A percentile compares a stretch with the other conserved stretches of the same genome.
phyloP scores from a whole-genome alignment of 92 coral and sea anemone species.

The Isaurus tuberculatus region DNA sequence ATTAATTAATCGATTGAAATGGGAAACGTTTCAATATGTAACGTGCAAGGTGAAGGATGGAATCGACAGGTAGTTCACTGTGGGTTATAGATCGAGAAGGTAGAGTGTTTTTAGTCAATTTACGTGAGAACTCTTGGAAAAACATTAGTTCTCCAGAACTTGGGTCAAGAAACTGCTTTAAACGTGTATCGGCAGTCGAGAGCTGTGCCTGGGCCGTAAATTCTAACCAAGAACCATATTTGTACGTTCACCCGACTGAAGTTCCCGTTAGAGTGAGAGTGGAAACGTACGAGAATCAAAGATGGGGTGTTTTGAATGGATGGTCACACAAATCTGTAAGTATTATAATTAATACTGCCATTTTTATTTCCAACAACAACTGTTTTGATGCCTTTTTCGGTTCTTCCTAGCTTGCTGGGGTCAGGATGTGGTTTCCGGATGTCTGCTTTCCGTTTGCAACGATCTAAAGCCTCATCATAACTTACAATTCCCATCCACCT shows the following conservation, averaged over 20 bases:
- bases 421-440: too few species aligned
- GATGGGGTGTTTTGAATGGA: conserved; percentile 84
- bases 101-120: conserved; percentile 73
- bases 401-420: too few species aligned
- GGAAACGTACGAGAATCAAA: conserved; percentile 88
- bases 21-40: conserved; percentile 18
- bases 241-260: conserved; percentile 86
- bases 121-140: conserved; percentile 83
- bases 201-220: conserved; percentile 98
- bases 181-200: conserved; percentile 86
- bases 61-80: conserved; percentile 23
- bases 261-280: conserved; percentile 84
- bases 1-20: neutral
- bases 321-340: conserved; percentile 93
- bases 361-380: too few species aligned
- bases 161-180: conserved; percentile 89
- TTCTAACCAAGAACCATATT: conserved; percentile 87
- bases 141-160: conserved; percentile 81
- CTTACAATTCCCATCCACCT: too few species aligned
- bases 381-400: too few species aligned
- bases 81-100: conserved; percentile 93
- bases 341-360: neutral
- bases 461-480: too few species aligned
- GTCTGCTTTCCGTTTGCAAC: too few species aligned
- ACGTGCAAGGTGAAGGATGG: conserved; percentile 16